A percentile compares a stretch with the other conserved stretches of the same genome.
Conservation (phyloP, 2,113 vertebrate genomes). For the Takifugu flavidus region DNA sequence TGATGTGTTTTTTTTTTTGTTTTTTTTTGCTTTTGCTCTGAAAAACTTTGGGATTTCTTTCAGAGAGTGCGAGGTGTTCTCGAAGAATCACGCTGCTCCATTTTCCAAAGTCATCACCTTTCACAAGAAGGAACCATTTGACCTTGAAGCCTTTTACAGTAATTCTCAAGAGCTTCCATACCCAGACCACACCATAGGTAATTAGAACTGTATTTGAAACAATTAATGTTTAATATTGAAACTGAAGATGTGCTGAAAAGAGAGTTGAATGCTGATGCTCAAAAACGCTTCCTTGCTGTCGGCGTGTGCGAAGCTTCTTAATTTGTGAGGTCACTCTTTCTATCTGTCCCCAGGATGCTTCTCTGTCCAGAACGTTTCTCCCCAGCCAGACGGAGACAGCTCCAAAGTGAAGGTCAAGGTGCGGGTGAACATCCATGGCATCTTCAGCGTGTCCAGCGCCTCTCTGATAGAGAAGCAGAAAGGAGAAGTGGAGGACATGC, state of each 20-base stretch:
- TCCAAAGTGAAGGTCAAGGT: slow-evolving; percentile 97
- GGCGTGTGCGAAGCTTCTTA: too few relatives aligned
- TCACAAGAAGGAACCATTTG: slow-evolving; percentile 95
- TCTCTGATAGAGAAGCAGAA: slow-evolving; percentile 89
- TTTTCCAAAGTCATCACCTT: slow-evolving; percentile 98
- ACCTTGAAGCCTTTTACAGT: slow-evolving; percentile 91
- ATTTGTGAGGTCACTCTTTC: neutral
- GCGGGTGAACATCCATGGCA: slow-evolving; percentile 88
- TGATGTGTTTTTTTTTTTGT: neutral
- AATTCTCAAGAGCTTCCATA: slow-evolving; percentile 88
- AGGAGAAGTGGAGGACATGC: slow-evolving; percentile 75
- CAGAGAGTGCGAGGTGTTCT: slow-evolving; percentile 94
- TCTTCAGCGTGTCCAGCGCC: slow-evolving; percentile 90
- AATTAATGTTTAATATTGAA: neutral
- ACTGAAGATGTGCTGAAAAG: too few relatives aligned
- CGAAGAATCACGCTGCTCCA: slow-evolving; percentile 89
- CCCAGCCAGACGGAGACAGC: slow-evolving; percentile 88
- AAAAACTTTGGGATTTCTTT: slow-evolving; percentile 1
- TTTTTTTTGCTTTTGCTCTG: neutral
- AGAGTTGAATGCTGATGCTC: too few relatives aligned
- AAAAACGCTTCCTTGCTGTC: too few relatives aligned
- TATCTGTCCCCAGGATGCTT: slow-evolving; percentile 78
- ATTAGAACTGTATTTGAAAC: slow-evolving; percentile 11
- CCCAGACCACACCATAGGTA: slow-evolving; percentile 92
- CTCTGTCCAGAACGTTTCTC: slow-evolving; percentile 87